Conservation (phyloP, 2,797 vertebrate genomes). For the Balearica regulorum region DNA sequence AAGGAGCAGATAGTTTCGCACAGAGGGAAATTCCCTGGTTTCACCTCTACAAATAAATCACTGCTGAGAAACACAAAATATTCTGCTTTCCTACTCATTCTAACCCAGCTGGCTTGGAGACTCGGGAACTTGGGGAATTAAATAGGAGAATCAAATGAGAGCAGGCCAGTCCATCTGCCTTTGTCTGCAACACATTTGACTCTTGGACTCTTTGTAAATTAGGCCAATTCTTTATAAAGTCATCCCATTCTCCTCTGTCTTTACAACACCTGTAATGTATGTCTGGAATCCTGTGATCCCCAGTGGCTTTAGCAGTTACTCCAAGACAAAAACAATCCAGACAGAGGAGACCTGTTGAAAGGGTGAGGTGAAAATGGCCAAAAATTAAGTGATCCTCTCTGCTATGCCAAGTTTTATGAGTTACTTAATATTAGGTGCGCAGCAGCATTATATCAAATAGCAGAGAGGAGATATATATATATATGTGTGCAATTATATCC, state of each 20-base stretch:
- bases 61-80: constrained; percentile 14
- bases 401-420: not conserved
- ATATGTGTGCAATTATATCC: not conserved
- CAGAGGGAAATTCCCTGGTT: constrained; percentile 33
- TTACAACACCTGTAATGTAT: not conserved
- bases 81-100: not conserved
- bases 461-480: not conserved
- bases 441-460: not conserved
- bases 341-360: not conserved
- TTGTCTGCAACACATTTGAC: not conserved
- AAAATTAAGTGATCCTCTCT: not conserved
- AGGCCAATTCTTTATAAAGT: not conserved
- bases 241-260: not conserved
- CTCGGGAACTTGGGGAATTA: not conserved
- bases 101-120: constrained; percentile 42
- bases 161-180: not conserved
- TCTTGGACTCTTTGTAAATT: not conserved
- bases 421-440: not conserved
- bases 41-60: constrained; percentile 58
- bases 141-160: constrained; percentile 15
- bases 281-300: not conserved
- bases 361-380: not conserved
- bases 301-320: not conserved
- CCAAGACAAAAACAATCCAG: not conserved
- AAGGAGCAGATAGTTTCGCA: constrained; percentile 42